These are phyloP conservation scores for Chlorodrepanis virens DNA, from an alignment of 2,113 vertebrate species.

Conservation along the genomic window DNA sequence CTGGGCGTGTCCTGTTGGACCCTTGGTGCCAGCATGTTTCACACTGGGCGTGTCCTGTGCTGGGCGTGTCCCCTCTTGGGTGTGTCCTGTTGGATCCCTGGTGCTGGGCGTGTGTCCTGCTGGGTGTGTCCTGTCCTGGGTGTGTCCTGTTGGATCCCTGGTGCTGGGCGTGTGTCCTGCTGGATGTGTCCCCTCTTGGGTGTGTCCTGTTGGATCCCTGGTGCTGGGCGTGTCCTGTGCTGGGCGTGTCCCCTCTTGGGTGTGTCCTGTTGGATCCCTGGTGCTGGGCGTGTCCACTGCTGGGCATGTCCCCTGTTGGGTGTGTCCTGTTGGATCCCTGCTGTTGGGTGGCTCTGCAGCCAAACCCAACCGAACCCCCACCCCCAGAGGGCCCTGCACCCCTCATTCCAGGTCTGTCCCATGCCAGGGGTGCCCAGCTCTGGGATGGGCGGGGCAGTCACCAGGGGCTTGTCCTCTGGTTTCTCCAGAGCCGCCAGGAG, in stretches of 20 bases:
- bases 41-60: no score
- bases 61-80: no score
- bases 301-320: not conserved
- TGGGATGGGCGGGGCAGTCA: fast-evolving
- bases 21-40: no score
- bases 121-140: no score
- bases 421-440: no score
- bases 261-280: no score
- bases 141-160: no score
- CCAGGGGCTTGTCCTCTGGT: not conserved
- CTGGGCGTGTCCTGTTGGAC: not conserved
- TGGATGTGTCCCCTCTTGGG: no score
- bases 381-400: not conserved
- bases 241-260: not conserved
- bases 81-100: not conserved
- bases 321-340: no score
- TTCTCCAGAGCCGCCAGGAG: not conserved
- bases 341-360: not conserved
- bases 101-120: fast-evolving
- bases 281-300: no score
- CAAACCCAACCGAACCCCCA: not conserved
- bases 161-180: no score
- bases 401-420: fast-evolving
- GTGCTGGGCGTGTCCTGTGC: not conserved
- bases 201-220: not conserved